Evolutionary conservation across 2,113 vertebrate genomes (phyloP).

Genomic region (Malurus alboscapulatus): DNA sequence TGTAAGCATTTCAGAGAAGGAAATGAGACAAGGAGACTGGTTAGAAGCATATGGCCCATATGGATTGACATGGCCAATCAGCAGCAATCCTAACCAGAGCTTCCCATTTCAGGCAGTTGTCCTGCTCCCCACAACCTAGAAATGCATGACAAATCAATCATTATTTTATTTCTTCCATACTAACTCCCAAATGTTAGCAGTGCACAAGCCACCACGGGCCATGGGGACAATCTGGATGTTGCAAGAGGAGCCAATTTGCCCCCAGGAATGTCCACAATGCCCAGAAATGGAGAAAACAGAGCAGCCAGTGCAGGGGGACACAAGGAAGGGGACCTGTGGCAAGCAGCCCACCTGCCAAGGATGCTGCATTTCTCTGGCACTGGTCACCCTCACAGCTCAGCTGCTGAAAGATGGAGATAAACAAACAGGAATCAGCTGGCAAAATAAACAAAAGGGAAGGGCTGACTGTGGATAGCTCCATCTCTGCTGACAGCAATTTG

Average conservation of each 20-base stretch:
- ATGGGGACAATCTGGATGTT: neutral
- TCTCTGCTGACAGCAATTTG: neutral
- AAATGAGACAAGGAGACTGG: conserved; percentile 36
- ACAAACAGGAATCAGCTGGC: neutral
- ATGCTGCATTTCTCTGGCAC: neutral
- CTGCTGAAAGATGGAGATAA: neutral
- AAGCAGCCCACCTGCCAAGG: neutral
- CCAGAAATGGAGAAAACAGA: neutral
- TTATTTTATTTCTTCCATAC: neutral
- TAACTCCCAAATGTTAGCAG: neutral
- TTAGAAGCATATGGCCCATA: conserved; percentile 40
- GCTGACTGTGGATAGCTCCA: neutral
- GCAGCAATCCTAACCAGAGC: neutral
- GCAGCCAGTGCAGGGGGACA: neutral
- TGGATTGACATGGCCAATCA: neutral
- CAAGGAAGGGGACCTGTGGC: neutral
- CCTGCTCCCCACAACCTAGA: conserved; percentile 8
- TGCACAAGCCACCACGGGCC: rapidly evolving
- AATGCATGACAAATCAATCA: neutral
- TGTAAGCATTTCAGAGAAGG: conserved; percentile 39
- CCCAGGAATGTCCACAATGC: rapidly evolving
- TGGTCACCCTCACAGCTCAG: neutral
- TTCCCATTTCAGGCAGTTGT: neutral
- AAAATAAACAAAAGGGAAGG: neutral
- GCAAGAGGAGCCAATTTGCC: neutral